Conservation (phyloP, 2,888 invertebrate species). For the Chaetogeoica ovagalla region DNA sequence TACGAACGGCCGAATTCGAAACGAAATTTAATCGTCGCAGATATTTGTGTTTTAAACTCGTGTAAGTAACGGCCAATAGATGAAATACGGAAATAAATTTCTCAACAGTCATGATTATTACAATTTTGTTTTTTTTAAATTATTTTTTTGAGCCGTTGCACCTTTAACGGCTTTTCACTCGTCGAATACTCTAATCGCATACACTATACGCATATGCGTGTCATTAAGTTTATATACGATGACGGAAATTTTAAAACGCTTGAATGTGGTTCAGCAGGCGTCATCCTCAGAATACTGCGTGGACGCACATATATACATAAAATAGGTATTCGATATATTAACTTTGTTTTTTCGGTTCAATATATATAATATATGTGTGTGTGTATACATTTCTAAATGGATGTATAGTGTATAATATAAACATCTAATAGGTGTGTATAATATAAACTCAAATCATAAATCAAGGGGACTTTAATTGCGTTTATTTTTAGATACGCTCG, state of each 20-base stretch:
- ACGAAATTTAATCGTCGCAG: too few relatives aligned
- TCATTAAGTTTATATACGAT: neutral
- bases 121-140: too few relatives aligned
- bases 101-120: too few relatives aligned
- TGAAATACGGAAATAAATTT: too few relatives aligned
- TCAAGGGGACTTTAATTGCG: slow-evolving; percentile 16
- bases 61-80: too few relatives aligned
- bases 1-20: too few relatives aligned
- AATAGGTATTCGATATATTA: neutral
- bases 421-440: neutral
- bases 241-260: slow-evolving; percentile 9
- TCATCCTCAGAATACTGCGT: neutral
- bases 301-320: neutral
- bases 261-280: neutral
- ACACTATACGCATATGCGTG: too few relatives aligned
- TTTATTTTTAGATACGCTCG: slow-evolving; percentile 30
- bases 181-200: too few relatives aligned
- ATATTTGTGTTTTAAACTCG: too few relatives aligned
- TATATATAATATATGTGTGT: neutral
- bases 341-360: neutral
- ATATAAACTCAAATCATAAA: neutral
- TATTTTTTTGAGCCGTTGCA: too few relatives aligned
- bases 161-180: too few relatives aligned
- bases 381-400: too few relatives aligned
- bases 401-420: neutral